Base-by-base conservation (phyloP, 2,888 invertebrate species). In the Hydropsyche betteni region DNA sequence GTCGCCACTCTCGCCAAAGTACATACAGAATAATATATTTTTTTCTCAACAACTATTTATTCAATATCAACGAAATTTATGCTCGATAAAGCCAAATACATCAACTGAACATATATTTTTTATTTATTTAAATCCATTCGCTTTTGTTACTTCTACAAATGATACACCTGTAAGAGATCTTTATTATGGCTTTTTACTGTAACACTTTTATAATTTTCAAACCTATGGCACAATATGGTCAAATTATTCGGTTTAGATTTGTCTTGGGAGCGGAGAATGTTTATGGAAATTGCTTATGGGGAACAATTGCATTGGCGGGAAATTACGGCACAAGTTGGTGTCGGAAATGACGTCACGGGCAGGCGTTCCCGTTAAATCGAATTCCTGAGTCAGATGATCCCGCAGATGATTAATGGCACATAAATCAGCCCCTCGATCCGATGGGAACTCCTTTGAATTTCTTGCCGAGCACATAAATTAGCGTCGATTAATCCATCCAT, bases 301-400 rank as follows among this genome's bases (percentile, higher is more conserved):
- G 58, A 58, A 58, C 58, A 58, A 58, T 58, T 58, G 58, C 58
- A 58, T 58, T 58, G 16, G 58, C 8, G 58, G 16, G 58, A 58
- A 58, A 58, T 58, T 58, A 24, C 16, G 5, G 16, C 16, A 24
- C 58, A 44, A 44, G 44, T 8, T 44, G 44, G 44, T 10, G 44
- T 44, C 44, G 44, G 44, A 44, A 44, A 44, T 44, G 44, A 44
- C 44, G 64, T 64, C 64, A 36, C 64, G 34, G 34, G 36, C 36
- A 53, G 72, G 36, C 36, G 68, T 16, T 68, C 38, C 51, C 64
- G 74, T 76, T 76, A 74, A 77, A 75, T 75, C 77, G 75, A 71
- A 77, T 74, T 77, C 75, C 75, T 77, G 77, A 77, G 75, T 77
- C 75, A 73, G 77, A 77, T 75, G 71, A 77, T 77, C 36, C 72